A percentile compares a stretch with the other conserved stretches of the same genome.
phyloP scores from a whole-genome alignment of 2,888 invertebrate species.

The Cryptus viduatorius region DNA sequence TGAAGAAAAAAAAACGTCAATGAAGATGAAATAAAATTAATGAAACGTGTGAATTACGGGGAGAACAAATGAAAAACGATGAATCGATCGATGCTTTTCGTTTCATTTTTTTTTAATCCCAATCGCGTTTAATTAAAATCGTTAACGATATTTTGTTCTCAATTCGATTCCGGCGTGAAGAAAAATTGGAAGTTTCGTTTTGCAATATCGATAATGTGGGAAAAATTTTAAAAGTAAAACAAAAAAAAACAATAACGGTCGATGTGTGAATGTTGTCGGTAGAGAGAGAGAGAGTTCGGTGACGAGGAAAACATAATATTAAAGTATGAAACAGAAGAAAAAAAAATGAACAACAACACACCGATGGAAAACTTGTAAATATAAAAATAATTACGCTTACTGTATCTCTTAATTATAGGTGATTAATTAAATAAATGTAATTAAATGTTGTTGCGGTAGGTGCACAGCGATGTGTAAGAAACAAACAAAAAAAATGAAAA shows the following conservation, averaged over 20 bases:
- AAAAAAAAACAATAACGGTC: slow-evolving; percentile 18
- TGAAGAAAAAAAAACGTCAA: slow-evolving; percentile 7
- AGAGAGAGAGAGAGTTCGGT: slow-evolving; percentile 45
- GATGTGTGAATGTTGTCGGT: slow-evolving; percentile 19
- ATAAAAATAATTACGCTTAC: slow-evolving; percentile 84
- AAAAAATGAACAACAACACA: slow-evolving; percentile 46
- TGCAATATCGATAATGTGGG: slow-evolving; percentile 13
- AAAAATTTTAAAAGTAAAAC: slow-evolving; percentile 13
- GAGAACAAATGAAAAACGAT: not conserved
- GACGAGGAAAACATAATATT: slow-evolving; percentile 62
- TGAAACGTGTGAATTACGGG: not conserved
- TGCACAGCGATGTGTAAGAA: slow-evolving; percentile 84
- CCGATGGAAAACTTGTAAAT: slow-evolving; percentile 70
- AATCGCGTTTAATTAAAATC: slow-evolving; percentile 24
- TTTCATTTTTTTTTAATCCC: slow-evolving; percentile 2
- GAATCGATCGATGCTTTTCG: slow-evolving; percentile 9
- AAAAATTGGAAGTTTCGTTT: slow-evolving; percentile 24
- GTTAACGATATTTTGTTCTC: slow-evolving; percentile 16
- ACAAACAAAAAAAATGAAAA: slow-evolving; percentile 69
- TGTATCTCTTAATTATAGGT: slow-evolving; percentile 85
- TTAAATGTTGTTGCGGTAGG: slow-evolving; percentile 85
- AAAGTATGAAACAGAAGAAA: slow-evolving; percentile 60
- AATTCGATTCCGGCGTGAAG: slow-evolving; percentile 4
- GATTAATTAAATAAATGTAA: slow-evolving; percentile 85
- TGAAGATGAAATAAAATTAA: not conserved